Evolutionary conservation across 2,113 vertebrate genomes (phyloP), one percentile per base, ranked within the genome.

Genomic region (Tympanuchus pallidicinctus): DNA sequence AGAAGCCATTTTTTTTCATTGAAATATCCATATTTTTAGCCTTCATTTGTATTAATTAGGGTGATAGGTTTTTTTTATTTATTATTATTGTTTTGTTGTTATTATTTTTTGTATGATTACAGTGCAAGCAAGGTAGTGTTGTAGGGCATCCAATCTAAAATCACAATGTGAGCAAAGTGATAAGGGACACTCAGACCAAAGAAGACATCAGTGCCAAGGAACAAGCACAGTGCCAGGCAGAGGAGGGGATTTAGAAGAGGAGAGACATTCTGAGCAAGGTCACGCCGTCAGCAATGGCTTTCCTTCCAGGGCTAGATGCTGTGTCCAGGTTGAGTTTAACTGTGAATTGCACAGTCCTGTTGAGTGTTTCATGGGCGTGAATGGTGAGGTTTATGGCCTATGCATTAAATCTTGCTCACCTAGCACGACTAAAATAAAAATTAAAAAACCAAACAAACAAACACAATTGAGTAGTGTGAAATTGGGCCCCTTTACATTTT

Each of bases 271-370:
- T 40, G 15, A 43, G 20, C 2, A 6, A 9, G n/a, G 11, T 85
- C 66, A 52, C 22, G 6, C 7, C 8, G 12, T 14, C 42, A 38
- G 5, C 1, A 0, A 21, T 1, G 11, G 9, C 8, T 77, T 42
- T 60, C 81, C 38, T 40, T 60, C 66, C 45, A 14, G 32, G 18
- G 10, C 32, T 71, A n/a, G 47, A 82, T 30, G 2, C 2, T 72
- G 38, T 4, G 6, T 20, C 47, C 18, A 36, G 77, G 10, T 2
- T 21, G 21, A 61, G 22, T 73, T 92, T 65, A 69, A 42, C 24
- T 42, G n/a, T 15, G 15, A 20, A 8, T 14, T 22, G 3, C 17
- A 27, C 4, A 6, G 11, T 43, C 38, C 18, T 10, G 2, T 50
- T 73, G 45, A 66, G 24, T 15, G 2, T 66, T 90, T 7, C 20